Evolutionary conservation across 2,113 vertebrate species (phyloP), one percentile per base, ranked within the genome.

Genomic region (Leptodactylus fuscus): DNA sequence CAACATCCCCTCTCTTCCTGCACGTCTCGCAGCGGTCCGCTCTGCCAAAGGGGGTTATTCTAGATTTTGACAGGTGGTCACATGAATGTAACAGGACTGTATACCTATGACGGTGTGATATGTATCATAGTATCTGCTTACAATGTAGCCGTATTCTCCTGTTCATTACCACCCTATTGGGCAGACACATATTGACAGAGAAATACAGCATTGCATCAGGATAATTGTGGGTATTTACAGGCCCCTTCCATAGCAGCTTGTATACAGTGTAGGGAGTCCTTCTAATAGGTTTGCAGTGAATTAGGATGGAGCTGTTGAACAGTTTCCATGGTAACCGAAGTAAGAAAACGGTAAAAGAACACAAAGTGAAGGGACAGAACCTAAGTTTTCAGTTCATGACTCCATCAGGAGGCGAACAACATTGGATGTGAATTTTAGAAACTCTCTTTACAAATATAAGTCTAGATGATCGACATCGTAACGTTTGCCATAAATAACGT

Each of bases 301-400:
- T 51, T 85, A 29, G 67, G 62, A 46, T 55, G 41, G 20, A 55
- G 32, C 48, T 85, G 48, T 65, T 79, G 83, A 80, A 85, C 75
- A 80, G 83, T 85, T 85, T 85, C 83, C 49, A 80, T 80, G 62
- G 83, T 41, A 71, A 85, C 83, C 44, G 46, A 78, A 79, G 60
- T 58, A 85, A 41, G 62, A 83, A 75, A 75, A 20, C 12, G 34
- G 34, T 74, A 83, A 38, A 71, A 69, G 83, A 78, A 41, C 74
- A 77, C 12, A 78, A 78, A 77, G 73, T 65, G 49, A 69, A 49
- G 41, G 34, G 65, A 44, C 60, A 78, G 44, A 79, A 77, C 70
- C 55, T 67, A 53, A 13, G 65, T 55, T 79, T 36, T 71, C n/a
- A 32, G 4, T 73, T 73, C 22, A 73, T 51, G n/a, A 71, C 15